Percentiles rank a stretch among this genome's conserved stretches.
Evolutionary conservation across 2,888 invertebrate genomes (phyloP).

Genomic region (Epistrophella euchroma): DNA sequence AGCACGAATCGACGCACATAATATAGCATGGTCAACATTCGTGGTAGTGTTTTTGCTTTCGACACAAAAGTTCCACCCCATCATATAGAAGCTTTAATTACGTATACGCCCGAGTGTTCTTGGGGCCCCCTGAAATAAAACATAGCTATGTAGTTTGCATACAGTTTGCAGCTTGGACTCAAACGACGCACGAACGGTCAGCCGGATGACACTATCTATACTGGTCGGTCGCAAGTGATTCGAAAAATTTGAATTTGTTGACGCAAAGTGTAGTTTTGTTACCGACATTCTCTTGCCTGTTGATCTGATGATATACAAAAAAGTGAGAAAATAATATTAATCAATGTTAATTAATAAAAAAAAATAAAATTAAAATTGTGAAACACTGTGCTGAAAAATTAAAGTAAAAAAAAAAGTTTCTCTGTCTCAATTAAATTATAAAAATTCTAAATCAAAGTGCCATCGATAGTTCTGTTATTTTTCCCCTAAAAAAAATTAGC

Average conservation of each 20-base stretch:
- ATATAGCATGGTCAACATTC: constrained; percentile 63
- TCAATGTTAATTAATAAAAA: constrained; percentile 18
- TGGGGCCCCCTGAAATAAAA: constrained; percentile 43
- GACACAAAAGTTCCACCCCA: constrained; percentile 47
- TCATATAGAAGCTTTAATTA: constrained; percentile 59
- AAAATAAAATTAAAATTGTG: not conserved
- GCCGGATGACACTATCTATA: constrained; percentile 58
- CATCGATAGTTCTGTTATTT: constrained; percentile 13
- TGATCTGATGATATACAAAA: constrained; percentile 39
- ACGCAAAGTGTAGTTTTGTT: constrained; percentile 48
- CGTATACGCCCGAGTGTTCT: constrained; percentile 67
- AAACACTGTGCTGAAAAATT: constrained; percentile 36
- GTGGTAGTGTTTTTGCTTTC: constrained; percentile 16
- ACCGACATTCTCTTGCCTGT: constrained; percentile 50
- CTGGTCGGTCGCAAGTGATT: constrained; percentile 62
- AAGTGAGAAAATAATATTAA: constrained; percentile 24
- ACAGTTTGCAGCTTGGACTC: constrained; percentile 52
- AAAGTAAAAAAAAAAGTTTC: constrained; percentile 14
- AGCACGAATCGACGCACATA: constrained; percentile 28
- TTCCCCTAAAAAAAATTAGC: constrained; percentile 1
- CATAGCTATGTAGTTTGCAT: constrained; percentile 65
- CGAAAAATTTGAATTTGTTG: constrained; percentile 53
- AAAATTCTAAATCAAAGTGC: constrained; percentile 60
- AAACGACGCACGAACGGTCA: constrained; percentile 67
- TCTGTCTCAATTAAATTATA: constrained; percentile 4